Conservation (phyloP, 2,888 invertebrate species). For the Anagyrus pseudococci region DNA sequence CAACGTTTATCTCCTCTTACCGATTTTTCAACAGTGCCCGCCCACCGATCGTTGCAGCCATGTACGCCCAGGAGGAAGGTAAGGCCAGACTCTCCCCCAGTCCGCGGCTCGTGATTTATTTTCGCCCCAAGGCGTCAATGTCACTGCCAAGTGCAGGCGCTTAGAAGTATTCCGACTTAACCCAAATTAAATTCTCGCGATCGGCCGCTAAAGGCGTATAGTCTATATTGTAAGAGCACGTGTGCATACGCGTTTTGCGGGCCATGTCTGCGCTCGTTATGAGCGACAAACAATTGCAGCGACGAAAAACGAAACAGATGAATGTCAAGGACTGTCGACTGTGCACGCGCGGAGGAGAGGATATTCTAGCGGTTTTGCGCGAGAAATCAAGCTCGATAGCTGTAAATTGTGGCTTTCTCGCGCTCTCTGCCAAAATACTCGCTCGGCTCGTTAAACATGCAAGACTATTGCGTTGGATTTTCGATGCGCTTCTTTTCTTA, state of each 20-base stretch:
- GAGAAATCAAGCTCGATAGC: too few relatives aligned
- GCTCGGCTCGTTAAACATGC: too few relatives aligned
- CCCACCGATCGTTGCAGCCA: not conserved
- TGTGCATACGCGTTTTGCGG: not conserved
- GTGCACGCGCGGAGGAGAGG: not conserved
- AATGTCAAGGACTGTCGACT: not conserved
- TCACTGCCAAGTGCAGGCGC: slow-evolving; percentile 23
- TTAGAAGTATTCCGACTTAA: slow-evolving; percentile 22
- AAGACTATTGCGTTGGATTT: too few relatives aligned
- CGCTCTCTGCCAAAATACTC: too few relatives aligned
- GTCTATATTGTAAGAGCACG: too few relatives aligned
- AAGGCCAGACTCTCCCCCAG: not conserved
- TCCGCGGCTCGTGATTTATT: not conserved
- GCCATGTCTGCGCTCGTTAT: not conserved
- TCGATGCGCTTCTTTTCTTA: too few relatives aligned
- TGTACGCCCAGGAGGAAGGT: slow-evolving; percentile 34
- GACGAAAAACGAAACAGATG: not conserved
- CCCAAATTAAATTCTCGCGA: slow-evolving; percentile 28
- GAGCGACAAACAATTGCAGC: not conserved
- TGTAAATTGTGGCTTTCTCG: too few relatives aligned
- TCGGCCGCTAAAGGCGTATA: too few relatives aligned
- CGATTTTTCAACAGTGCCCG: not conserved
- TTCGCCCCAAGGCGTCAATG: slow-evolving; percentile 6
- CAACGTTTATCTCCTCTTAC: too few relatives aligned
- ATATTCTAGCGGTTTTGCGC: not conserved